Conservation (phyloP, 2,113 vertebrate genomes). For the Bucco capensis region DNA sequence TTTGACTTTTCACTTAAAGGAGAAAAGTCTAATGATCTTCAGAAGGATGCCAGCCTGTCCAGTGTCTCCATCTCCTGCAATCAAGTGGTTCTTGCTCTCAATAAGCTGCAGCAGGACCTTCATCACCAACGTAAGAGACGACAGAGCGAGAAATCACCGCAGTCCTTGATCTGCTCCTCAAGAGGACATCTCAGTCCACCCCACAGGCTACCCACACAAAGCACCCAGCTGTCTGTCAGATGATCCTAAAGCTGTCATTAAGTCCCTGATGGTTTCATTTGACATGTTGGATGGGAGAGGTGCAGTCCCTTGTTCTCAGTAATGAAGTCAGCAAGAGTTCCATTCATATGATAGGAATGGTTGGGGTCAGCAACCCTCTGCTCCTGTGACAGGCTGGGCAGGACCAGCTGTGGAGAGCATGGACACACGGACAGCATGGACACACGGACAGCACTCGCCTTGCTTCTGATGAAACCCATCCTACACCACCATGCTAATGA, state of each 20-base stretch:
- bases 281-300: fast-evolving
- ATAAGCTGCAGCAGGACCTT: neutral
- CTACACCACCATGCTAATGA: fast-evolving
- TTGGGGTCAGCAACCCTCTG: neutral
- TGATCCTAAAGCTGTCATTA: fast-evolving
- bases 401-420: neutral
- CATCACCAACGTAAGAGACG: fast-evolving
- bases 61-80: neutral
- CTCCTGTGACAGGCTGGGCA: fast-evolving
- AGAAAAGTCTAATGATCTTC: neutral
- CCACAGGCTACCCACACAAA: no score
- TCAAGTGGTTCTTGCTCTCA: neutral
- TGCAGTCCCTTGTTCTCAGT: neutral
- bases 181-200: fast-evolving
- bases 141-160: neutral
- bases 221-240: neutral
- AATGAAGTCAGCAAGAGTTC: no score
- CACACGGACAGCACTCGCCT: fast-evolving
- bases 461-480: fast-evolving
- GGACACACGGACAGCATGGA: no score
- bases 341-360: neutral
- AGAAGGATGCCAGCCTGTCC: neutral
- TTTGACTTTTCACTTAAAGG: neutral
- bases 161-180: neutral
- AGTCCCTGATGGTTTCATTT: fast-evolving